These are phyloP conservation scores for Candoia aspera DNA, from an alignment of 2,113 vertebrate genomes.

Conservation along the genomic window DNA sequence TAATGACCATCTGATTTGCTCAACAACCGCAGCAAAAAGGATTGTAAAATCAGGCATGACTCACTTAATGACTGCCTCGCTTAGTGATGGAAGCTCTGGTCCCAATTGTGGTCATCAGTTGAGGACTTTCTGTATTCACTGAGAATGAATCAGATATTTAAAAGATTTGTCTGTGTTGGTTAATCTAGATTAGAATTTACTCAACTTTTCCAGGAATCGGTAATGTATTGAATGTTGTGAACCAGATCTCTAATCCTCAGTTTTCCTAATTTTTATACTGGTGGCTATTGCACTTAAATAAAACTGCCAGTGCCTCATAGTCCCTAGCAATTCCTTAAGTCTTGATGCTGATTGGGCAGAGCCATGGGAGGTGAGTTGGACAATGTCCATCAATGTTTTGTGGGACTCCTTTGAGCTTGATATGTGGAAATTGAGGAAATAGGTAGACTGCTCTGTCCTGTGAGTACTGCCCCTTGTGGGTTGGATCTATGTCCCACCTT, in stretches of 20 bases:
- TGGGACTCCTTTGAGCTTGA: not conserved
- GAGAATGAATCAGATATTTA: not conserved
- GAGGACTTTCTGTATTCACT: not conserved
- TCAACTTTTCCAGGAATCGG: not conserved
- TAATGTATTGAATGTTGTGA: not conserved
- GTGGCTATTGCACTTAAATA: not conserved
- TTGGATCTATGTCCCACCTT: not conserved
- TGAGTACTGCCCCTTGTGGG: not conserved
- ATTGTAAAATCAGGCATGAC: no score
- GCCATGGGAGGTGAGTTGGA: not conserved
- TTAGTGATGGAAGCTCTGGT: no score
- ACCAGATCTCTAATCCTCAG: not conserved
- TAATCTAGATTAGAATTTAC: not conserved
- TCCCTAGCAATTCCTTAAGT: not conserved
- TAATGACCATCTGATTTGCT: no score
- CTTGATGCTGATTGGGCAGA: not conserved
- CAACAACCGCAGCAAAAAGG: no score
- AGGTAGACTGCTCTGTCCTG: not conserved
- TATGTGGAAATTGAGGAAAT: not conserved
- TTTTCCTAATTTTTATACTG: not conserved
- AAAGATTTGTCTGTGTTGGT: not conserved
- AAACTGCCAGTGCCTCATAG: not conserved
- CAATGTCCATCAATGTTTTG: not conserved
- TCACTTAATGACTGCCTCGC: no score
- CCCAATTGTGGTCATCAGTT: no score